Evolutionary conservation across 2,113 vertebrate genomes (phyloP).

Genomic region (Phoxinus phoxinus): DNA sequence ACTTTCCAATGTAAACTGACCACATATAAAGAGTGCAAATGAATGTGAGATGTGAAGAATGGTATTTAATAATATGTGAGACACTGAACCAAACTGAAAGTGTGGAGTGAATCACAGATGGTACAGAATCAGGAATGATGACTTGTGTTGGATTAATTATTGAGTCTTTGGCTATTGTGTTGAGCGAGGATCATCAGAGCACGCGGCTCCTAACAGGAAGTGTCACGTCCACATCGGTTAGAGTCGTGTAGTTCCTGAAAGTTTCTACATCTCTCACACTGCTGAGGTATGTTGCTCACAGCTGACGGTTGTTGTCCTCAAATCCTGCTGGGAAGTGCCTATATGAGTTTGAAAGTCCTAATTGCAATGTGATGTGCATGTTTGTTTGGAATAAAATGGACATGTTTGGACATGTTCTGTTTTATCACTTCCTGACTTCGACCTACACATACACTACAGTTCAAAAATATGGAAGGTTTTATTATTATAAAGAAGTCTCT

Average conservation of each 20-base stretch:
- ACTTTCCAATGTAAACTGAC: not conserved
- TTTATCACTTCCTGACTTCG: not conserved
- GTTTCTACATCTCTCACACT: not conserved
- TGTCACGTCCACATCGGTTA: conserved; percentile 8
- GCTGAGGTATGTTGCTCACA: not conserved
- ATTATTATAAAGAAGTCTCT: not conserved
- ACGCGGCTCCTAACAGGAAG: not conserved
- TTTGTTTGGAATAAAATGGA: not conserved
- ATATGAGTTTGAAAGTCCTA: not conserved
- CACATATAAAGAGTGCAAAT: not conserved
- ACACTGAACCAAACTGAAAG: not conserved
- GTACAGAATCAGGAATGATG: conserved; percentile 12
- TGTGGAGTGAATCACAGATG: conserved; percentile 27
- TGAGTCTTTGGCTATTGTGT: not conserved
- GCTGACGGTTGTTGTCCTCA: no score
- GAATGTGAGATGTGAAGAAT: conserved; percentile 1
- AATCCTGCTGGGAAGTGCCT: not conserved
- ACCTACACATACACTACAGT: not conserved
- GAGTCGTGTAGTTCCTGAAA: not conserved
- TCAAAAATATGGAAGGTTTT: not conserved
- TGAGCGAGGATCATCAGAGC: not conserved
- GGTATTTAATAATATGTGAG: not conserved
- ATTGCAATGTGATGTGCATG: not conserved
- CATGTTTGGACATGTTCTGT: not conserved
- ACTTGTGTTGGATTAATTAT: conserved; percentile 20